These are phyloP conservation scores for Rotaria magnacalcarata DNA, from an alignment of 2,888 invertebrate genomes.

Conservation along the genomic window DNA sequence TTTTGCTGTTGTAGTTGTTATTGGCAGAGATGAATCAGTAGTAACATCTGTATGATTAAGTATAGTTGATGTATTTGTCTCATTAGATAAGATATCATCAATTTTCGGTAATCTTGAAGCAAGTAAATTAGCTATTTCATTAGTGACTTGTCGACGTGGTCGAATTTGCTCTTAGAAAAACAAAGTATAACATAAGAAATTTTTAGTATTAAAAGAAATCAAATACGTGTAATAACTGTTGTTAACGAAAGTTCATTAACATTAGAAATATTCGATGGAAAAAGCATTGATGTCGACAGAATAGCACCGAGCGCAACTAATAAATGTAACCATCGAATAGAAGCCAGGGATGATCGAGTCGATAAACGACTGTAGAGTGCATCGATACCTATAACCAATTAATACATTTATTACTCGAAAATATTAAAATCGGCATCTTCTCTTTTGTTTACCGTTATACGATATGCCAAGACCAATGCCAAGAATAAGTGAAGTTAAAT, in stretches of 20 bases:
- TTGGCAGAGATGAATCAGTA: too few species aligned
- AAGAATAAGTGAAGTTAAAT: slow-evolving; percentile 20
- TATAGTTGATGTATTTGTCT: too few species aligned
- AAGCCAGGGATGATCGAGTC: background rate
- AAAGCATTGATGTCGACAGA: background rate
- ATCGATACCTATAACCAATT: background rate
- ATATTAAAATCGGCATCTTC: too few species aligned
- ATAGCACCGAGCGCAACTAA: background rate
- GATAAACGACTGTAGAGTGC: background rate
- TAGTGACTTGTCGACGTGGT: too few species aligned
- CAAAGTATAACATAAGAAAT: too few species aligned
- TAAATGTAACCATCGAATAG: slow-evolving; percentile 28
- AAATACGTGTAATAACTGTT: background rate
- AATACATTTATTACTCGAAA: background rate
- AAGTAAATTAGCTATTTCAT: too few species aligned
- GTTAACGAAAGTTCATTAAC: background rate
- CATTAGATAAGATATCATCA: too few species aligned
- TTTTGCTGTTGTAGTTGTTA: background rate
- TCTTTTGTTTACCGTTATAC: background rate
- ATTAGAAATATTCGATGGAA: background rate
- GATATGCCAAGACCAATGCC: background rate
- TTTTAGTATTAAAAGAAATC: too few species aligned
- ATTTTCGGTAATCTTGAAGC: too few species aligned
- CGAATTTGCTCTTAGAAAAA: too few species aligned
- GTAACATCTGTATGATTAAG: too few species aligned